Base-by-base conservation (phyloP, 2,888 invertebrate genomes). In the Dynastes maya region DNA sequence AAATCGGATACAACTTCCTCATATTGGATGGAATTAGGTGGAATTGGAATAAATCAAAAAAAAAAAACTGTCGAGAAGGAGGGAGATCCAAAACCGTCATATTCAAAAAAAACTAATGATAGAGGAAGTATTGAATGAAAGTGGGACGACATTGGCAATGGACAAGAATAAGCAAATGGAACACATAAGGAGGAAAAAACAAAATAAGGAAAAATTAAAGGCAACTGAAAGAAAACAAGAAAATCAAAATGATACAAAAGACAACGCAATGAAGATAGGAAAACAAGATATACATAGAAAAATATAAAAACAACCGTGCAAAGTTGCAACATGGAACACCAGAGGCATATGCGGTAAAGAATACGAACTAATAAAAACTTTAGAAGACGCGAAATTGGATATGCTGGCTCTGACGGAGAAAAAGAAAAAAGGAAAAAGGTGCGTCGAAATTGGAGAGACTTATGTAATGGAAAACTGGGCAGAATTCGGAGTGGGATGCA, bases 1-100 rank as follows among this genome's bases (percentile, higher is more conserved):
- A 45, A 70, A 16, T 70, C 9, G 70, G 53, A 22, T 70, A 51
- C 45, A 49, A 49, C 51, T 51, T 51, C 49, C 53, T 70, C 11
- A 16, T 70, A 9, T n/a, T 70, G 11, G 70, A 70, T 22, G 49
- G n/a, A n/a, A n/a, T 16, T 9, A 49, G 27, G 8, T 9, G 70
- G 49, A 70, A 8, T 11, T 70, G 70, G 70, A 70, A 70, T 49
- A 4, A 5, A 22, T 22, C 9, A 40, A 22, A 27, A 22, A n/a
- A 16, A 22, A 65, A 37, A 16, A 32, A 13, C 11, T 65, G 16
- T 22, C 22, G 65, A 65, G 65, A 11, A 65, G 40, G 16, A 37
- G 22, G n/a, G 22, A 65, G 27, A 77, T 22, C 22, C 22, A 22
- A 22, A 22, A 22, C 22, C 22, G 22, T 22, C 22, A 22, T 22